Base-by-base conservation (phyloP, 2,113 vertebrate genomes). In the Fregetta grallaria region DNA sequence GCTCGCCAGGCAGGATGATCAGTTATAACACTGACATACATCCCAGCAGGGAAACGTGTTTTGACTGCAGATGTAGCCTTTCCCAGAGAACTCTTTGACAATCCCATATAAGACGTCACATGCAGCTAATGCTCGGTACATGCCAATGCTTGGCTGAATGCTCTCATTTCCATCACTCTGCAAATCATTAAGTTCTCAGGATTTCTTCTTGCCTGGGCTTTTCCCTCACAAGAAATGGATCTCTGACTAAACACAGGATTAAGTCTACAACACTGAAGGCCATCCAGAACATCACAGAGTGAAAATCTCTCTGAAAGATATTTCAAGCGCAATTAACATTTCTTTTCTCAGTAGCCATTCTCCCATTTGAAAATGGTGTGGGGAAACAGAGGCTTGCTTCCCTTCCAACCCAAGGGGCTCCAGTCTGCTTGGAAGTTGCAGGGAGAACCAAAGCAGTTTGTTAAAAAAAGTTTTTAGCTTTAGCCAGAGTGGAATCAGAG, bases 1-100 rank as follows among this genome's bases (percentile, higher is more conserved):
- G 87, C 85, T 92, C 6, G 1, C 50, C 0, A 0, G 29, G 66
- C 0, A 0, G 40, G 49, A 65, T 47, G 71, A 91, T 82, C 38
- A 42, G 27, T 67, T 88, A 4, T 12, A 84, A 53, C 45, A 50
- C 13, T 53, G 56, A 86, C 29, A n/a, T 3, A 66, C 30, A 67
- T 21, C 36, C 36, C 70, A 72, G 47, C 15, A 85, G 62, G 38
- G 55, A 92, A 89, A 52, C 1, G 0, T 29, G 55, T 53, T 87
- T 67, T 59, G 78, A 70, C 59, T 74, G 38, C 63, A 70, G 63
- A 47, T 40, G 17, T 10, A 83, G 62, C 45, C 32, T n/a, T 65
- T 68, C 74, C 44, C 56, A 38, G 67, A 84, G 59, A 94, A 53
- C 38, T 61, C 55, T 70, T 9, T 40, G 47, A 52, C 44, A 78